Percentiles rank a stretch among this genome's conserved stretches.
These are phyloP conservation scores for Corythornis madagascariensis DNA, from an alignment of 2,113 vertebrate genomes.

Conservation along the genomic window DNA sequence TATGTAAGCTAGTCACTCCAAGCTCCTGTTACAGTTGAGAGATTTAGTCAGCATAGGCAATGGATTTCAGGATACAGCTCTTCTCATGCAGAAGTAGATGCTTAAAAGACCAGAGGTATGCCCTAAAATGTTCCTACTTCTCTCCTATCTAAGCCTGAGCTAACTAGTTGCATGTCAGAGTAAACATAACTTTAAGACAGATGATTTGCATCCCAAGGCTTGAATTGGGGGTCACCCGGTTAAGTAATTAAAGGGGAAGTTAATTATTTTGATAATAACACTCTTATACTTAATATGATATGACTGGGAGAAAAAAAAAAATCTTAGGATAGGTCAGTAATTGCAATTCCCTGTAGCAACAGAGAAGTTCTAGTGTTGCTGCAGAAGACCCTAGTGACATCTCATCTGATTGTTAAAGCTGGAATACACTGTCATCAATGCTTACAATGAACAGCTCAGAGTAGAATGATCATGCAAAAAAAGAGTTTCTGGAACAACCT, in stretches of 20 bases:
- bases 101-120: background rate
- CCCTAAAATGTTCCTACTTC: background rate
- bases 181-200: background rate
- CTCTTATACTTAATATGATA: background rate
- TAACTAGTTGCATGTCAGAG: background rate
- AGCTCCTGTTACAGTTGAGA: background rate
- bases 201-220: background rate
- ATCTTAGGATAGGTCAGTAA: background rate
- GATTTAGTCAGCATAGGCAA: background rate
- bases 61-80: background rate
- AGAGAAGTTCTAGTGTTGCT: background rate
- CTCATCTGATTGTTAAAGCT: background rate
- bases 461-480: background rate
- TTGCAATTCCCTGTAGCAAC: background rate
- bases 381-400: background rate
- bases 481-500: background rate
- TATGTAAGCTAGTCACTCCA: background rate
- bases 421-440: background rate
- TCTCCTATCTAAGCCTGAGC: background rate
- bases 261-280: background rate
- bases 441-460: background rate
- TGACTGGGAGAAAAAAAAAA: background rate
- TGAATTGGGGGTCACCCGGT: background rate
- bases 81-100: background rate
- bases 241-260: background rate